A percentile compares a stretch with the other conserved stretches of the same genome.
phyloP scores from a whole-genome alignment of 2,888 invertebrate genomes.

The Metacarcinus magister region DNA sequence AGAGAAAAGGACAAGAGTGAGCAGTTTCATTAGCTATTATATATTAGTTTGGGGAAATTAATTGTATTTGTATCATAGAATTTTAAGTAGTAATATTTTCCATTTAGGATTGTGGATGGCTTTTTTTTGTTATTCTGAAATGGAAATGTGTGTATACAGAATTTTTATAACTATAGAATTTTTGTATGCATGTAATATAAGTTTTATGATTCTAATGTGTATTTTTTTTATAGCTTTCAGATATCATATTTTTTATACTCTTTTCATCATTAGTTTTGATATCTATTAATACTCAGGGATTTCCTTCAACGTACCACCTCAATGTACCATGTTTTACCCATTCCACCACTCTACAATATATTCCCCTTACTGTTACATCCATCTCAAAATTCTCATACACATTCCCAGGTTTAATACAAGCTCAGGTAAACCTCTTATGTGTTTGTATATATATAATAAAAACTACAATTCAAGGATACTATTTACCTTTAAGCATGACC shows the following conservation, averaged over 20 bases:
- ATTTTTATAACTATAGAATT: not conserved
- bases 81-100: too few relatives aligned
- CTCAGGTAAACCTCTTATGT: too few relatives aligned
- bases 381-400: too few relatives aligned
- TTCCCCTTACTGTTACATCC: too few relatives aligned
- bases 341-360: too few relatives aligned
- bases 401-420: too few relatives aligned
- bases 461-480: not conserved
- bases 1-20: not conserved
- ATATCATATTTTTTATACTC: not conserved
- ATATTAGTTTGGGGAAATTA: not conserved
- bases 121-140: not conserved
- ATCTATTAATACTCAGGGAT: too few relatives aligned
- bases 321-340: too few relatives aligned
- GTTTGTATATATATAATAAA: not conserved
- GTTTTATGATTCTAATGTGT: not conserved
- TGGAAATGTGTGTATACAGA: not conserved
- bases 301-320: too few relatives aligned
- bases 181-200: not conserved
- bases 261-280: not conserved
- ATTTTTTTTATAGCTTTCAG: not conserved
- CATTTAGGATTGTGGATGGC: not conserved
- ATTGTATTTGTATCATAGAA: too few relatives aligned
- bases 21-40: not conserved
- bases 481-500: not conserved